phyloP scores from a whole-genome alignment of 2,888 invertebrate genomes.

The Nomada fucata region DNA sequence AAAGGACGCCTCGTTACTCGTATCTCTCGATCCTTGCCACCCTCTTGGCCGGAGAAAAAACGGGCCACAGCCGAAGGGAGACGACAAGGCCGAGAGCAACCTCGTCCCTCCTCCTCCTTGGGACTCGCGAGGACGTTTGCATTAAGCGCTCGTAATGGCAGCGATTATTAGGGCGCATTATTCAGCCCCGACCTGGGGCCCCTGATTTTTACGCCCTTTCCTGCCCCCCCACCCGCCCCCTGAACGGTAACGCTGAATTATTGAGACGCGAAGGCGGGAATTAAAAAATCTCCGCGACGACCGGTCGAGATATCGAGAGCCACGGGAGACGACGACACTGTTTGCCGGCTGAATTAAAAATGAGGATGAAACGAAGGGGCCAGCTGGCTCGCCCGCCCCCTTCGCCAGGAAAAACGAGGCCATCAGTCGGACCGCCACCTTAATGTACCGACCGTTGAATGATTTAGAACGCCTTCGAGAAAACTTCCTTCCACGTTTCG shows the following conservation, averaged over 20 bases:
- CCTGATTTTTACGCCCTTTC: constrained; percentile 44
- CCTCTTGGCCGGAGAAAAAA: constrained; percentile 38
- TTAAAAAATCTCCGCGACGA: constrained; percentile 79
- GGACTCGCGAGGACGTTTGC: constrained; percentile 63
- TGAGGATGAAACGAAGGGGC: constrained; percentile 76
- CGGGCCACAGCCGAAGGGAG: constrained; percentile 5
- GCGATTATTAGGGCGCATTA: constrained; percentile 81
- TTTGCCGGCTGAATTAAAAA: constrained; percentile 83
- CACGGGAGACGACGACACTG: constrained; percentile 66
- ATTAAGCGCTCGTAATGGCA: constrained; percentile 77
- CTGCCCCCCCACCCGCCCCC: constrained; percentile 13
- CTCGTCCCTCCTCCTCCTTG: constrained; percentile 25
- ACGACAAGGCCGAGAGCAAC: constrained; percentile 35
- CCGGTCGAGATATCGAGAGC: constrained; percentile 62
- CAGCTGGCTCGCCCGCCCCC: constrained; percentile 61
- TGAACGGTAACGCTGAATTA: constrained; percentile 79
- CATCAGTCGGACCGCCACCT: constrained; percentile 76
- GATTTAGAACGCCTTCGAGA: constrained; percentile 70
- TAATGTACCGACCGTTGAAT: constrained; percentile 77
- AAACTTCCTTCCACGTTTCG: constrained; percentile 42
- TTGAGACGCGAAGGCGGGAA: constrained; percentile 78
- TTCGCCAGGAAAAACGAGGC: constrained; percentile 75
- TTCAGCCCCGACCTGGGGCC: constrained; percentile 74
- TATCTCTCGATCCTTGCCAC: constrained; percentile 69
- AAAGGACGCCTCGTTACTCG: constrained; percentile 81